These are phyloP conservation scores for Vidua macroura DNA, from an alignment of 2,113 vertebrate genomes.

Conservation along the genomic window DNA sequence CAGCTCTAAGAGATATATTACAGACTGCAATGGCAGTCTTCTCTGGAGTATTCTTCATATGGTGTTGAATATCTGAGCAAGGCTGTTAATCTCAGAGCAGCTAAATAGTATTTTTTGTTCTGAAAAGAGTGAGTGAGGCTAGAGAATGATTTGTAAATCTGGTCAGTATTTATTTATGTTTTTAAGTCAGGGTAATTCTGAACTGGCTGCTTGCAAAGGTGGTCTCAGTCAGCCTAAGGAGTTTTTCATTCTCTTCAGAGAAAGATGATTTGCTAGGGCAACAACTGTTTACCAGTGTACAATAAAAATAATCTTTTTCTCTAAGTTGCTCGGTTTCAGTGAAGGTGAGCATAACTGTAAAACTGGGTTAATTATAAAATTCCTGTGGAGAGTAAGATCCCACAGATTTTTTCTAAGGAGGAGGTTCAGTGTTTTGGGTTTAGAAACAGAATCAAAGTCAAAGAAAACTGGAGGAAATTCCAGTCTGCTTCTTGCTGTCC, in stretches of 20 bases:
- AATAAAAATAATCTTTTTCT: neutral
- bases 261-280: neutral
- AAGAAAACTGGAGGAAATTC: neutral
- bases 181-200: neutral
- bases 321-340: neutral
- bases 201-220: neutral
- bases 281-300: neutral
- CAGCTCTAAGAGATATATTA: neutral
- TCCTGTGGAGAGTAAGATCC: neutral
- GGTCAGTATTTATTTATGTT: neutral
- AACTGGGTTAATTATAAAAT: neutral
- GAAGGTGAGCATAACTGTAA: neutral
- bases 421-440: neutral
- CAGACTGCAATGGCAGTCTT: neutral
- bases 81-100: neutral
- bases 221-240: neutral
- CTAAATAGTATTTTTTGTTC: neutral
- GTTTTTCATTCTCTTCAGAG: neutral
- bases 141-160: neutral
- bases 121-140: neutral
- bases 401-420: neutral
- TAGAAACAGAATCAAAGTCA: neutral
- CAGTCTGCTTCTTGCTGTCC: neutral
- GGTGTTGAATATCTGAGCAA: neutral
- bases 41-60: neutral